phyloP scores from a whole-genome alignment of 2,797 vertebrate species.

The Scyliorhinus canicula region DNA sequence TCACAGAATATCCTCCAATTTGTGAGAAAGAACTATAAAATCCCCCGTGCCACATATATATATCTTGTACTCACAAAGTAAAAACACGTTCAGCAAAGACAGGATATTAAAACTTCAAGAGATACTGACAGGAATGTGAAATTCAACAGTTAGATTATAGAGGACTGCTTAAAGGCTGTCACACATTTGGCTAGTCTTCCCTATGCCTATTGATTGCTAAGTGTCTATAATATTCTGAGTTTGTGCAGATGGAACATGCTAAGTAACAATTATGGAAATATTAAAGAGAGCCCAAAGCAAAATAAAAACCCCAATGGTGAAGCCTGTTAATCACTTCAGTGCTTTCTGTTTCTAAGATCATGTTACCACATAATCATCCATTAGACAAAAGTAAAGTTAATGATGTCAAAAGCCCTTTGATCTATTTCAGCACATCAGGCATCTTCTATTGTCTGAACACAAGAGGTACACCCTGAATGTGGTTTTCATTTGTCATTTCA shows the following conservation, averaged over 20 bases:
- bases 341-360: neutral
- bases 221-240: neutral
- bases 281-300: neutral
- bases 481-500: conserved; percentile 10
- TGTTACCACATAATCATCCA: neutral
- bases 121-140: neutral
- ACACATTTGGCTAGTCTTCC: neutral
- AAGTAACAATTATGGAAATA: conserved; percentile 9
- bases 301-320: neutral
- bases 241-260: neutral
- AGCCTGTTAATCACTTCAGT: neutral
- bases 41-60: neutral
- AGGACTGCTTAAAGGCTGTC: neutral
- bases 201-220: neutral
- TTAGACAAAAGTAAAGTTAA: neutral
- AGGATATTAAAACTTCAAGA: neutral
- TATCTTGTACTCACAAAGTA: neutral
- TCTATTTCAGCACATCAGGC: neutral
- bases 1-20: neutral
- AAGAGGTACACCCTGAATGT: neutral
- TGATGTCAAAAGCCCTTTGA: neutral
- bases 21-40: neutral
- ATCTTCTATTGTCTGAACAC: neutral
- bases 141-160: neutral
- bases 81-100: neutral